Evolutionary conservation across 2,113 vertebrate species (phyloP).

Genomic region (Saguinus imperator): DNA sequence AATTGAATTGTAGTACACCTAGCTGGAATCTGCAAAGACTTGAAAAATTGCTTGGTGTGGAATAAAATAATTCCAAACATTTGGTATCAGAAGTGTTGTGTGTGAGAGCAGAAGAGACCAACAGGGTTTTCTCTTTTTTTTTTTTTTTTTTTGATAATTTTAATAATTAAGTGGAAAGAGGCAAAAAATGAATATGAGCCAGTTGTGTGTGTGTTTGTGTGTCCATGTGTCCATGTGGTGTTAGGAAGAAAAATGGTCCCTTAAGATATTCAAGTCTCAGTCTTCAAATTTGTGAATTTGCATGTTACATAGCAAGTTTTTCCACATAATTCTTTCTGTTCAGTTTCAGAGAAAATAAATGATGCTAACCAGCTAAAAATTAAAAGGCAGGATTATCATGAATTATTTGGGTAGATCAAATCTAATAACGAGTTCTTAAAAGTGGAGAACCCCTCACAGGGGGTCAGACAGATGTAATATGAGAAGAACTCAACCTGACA

Average conservation of each 20-base stretch:
- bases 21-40: neutral
- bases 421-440: neutral
- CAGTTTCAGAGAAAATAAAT: neutral
- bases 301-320: neutral
- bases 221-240: fast-evolving
- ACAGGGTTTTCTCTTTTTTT: neutral
- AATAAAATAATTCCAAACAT: neutral
- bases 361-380: neutral
- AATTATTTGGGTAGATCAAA: neutral
- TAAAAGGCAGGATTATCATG: neutral
- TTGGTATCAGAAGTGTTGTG: neutral
- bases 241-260: neutral
- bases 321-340: neutral
- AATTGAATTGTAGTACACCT: neutral
- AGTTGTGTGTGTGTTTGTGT: neutral
- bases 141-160: no score
- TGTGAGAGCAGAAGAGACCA: neutral
- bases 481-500: neutral
- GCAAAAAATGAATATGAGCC: neutral
- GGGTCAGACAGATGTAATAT: neutral
- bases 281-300: neutral
- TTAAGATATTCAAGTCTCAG: neutral
- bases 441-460: neutral
- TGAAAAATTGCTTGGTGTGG: no score
- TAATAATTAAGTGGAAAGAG: neutral